These are phyloP conservation scores for Laticauda laticaudata DNA, from an alignment of 2,113 vertebrate species.

Conservation along the genomic window DNA sequence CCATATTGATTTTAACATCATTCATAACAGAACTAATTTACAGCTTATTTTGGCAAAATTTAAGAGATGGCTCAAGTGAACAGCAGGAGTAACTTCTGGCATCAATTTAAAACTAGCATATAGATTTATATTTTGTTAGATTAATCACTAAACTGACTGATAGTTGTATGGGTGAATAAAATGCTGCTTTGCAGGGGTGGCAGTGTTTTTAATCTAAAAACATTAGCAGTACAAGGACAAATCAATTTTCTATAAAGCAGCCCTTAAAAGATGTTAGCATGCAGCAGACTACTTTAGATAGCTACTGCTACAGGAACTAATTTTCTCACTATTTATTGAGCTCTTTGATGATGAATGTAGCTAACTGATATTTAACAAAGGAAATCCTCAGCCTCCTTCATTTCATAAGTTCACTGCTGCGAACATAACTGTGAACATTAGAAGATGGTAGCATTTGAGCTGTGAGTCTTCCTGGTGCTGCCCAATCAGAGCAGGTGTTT, in stretches of 20 bases:
- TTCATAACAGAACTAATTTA: constrained; percentile 38
- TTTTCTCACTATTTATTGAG: neutral
- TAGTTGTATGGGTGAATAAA: constrained; percentile 16
- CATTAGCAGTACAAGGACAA: neutral
- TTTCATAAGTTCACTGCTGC: neutral
- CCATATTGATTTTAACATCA: constrained; percentile 55
- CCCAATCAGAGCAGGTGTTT: neutral
- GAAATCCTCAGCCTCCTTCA: neutral
- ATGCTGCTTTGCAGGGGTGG: neutral
- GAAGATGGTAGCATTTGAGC: neutral
- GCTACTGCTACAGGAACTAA: neutral
- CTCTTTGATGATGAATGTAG: neutral
- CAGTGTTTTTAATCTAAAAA: neutral
- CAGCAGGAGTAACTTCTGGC: constrained; percentile 4
- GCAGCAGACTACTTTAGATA: neutral
- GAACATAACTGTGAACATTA: neutral
- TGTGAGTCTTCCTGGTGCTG: neutral
- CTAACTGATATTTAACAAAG: neutral
- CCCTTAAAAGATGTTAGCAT: neutral
- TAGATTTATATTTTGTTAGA: constrained; percentile 33
- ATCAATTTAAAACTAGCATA: constrained; percentile 31
- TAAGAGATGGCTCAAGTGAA: constrained; percentile 24
- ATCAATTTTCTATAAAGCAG: neutral
- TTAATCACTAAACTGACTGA: constrained; percentile 20
- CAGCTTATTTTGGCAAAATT: constrained; percentile 1